A percentile compares a stretch with the other conserved stretches of the same genome.
Conservation (phyloP, 2,888 invertebrate genomes). For the Didymodactylos carnosus region DNA sequence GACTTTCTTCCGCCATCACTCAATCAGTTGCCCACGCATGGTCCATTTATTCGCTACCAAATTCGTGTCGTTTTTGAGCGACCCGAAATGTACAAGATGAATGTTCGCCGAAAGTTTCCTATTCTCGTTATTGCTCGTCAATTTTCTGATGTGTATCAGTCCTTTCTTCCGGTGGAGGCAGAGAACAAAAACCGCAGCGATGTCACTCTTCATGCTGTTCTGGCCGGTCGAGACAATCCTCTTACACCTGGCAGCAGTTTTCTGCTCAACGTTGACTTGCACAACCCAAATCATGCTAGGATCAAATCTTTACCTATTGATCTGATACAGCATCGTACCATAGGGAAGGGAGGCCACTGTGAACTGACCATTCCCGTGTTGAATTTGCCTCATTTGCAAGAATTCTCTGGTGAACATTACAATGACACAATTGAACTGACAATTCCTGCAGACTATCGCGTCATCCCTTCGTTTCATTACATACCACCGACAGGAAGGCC, state of each 20-base stretch:
- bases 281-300: neutral
- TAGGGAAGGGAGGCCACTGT: neutral
- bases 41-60: neutral
- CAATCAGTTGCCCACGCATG: neutral
- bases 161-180: neutral
- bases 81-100: neutral
- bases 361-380: neutral
- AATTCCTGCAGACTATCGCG: neutral
- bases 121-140: neutral
- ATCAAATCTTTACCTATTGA: neutral
- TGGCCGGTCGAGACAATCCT: neutral
- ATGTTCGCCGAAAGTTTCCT: neutral
- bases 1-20: neutral
- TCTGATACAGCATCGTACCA: neutral
- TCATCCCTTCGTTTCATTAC: neutral
- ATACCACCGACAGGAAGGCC: neutral
- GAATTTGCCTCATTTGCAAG: neutral
- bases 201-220: neutral
- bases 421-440: neutral
- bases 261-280: neutral
- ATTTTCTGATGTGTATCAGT: neutral
- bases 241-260: neutral
- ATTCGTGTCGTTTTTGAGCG: neutral
- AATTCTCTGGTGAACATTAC: neutral
- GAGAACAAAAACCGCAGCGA: neutral